Base-by-base conservation (phyloP, 2,113 vertebrate genomes). In the Alosa alosa region DNA sequence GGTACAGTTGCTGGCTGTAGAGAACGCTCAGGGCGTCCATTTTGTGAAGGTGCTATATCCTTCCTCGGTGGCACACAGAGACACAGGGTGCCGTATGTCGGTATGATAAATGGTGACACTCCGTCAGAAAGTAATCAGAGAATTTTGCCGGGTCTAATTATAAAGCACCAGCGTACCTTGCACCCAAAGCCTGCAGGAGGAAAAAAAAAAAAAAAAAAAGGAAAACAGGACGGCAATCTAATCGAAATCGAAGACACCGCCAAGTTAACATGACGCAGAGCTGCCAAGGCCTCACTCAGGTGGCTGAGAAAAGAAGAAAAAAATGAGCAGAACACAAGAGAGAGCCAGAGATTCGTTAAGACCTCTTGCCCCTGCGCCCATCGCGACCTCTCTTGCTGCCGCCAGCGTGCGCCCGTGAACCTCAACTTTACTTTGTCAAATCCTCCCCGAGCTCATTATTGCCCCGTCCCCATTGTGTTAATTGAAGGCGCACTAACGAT, bases 401-500 rank as follows among this genome's bases (percentile, higher is more conserved):
- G 20, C 78, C 91, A 87, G 92, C 89, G 91, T 90, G 91, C 90
- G 82, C n/a, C 78, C 45, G 81, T 84, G 78, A 90, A 92, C 89
- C 91, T 90, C 89, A 88, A 88, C 89, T 93, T 91, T 87, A 90
- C 90, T 92, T 92, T 60, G 84, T 92, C 92, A 92, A 94, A 93
- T 92, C 83, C 72, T 78, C 60, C 86, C 64, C 87, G 8, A 92
- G 91, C 93, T 95, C 93, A 94, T 95, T 95, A 94, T 90, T 57
- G 86, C 90, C 84, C 86, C 89, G 86, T 93, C 90, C 85, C 91
- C 92, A 94, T 93, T 93, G 93, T 95, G 92, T 94, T 94, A 95
- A 95, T 94, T 94, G 93, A 94, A 95, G 95, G 92, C 92, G 89
- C 87, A 55, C 91, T 94, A 94, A 94, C 94, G 90, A 91, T 85